phyloP scores from a whole-genome alignment of 2,888 invertebrate genomes.

The Geophilus truncorum region DNA sequence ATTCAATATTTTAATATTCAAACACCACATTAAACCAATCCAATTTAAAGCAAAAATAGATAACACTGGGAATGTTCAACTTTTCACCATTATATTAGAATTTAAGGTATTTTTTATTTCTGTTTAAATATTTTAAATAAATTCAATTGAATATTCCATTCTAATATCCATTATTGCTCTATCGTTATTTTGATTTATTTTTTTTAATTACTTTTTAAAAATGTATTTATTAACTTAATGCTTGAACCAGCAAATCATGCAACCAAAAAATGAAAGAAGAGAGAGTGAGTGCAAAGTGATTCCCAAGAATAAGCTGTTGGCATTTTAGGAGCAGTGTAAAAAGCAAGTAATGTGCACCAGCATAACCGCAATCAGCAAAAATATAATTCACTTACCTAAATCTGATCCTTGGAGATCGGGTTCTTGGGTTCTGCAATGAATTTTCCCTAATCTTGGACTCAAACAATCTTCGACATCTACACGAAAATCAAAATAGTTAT shows the following conservation, averaged over 20 bases:
- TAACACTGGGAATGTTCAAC: too few species aligned
- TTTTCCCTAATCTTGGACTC: conserved; percentile 10
- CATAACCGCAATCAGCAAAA: background rate
- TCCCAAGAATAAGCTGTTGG: too few species aligned
- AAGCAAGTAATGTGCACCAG: background rate
- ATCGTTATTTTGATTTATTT: background rate
- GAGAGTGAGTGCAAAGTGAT: background rate
- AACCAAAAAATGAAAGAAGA: background rate
- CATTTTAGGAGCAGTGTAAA: too few species aligned
- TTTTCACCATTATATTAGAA: too few species aligned
- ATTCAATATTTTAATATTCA: background rate
- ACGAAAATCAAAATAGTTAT: background rate
- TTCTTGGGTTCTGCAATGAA: conserved; percentile 7
- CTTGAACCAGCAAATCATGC: background rate
- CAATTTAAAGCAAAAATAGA: too few species aligned
- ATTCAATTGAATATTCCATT: too few species aligned
- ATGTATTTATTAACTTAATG: background rate
- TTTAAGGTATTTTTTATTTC: too few species aligned
- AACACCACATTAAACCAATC: background rate
- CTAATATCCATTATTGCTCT: too few species aligned
- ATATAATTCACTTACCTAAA: background rate
- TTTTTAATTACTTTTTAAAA: background rate
- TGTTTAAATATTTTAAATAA: too few species aligned
- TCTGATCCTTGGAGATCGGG: background rate
- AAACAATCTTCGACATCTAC: background rate